Base-by-base conservation (phyloP, 2,888 invertebrate species). In the Caenorhabditis sp. region DNA sequence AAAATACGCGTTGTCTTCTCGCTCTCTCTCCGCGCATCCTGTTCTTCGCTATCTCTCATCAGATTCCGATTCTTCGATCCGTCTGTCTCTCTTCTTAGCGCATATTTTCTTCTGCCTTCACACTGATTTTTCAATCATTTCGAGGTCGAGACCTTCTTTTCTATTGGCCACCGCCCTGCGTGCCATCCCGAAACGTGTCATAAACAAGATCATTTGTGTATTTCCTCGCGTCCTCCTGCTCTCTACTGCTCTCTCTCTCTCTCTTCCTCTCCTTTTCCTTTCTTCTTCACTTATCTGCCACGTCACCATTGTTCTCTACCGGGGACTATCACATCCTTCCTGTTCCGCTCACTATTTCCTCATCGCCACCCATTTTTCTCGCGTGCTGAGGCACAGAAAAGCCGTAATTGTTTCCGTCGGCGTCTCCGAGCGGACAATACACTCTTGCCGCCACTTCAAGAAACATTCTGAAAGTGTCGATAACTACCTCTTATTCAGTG, bases 391-490 rank as follows among this genome's bases (percentile, higher is more conserved):
- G 43, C 9, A 35, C 20, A 6, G 30, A 43, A 24, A 39, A 43
- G 35, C 24, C 53, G 52, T 61, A 70, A 59, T 70, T 59, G 59
- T 70, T 70, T 70, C 59, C 46, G 53, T 45, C 61, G 41, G 63
- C 65, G 65, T 65, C 52, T 59, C 52, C 24, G 30, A 22, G 20
- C 55, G 52, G 17, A 13, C 4, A 9, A 17, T 8, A 11, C 32
- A n/a, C 48, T 39, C 24, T 61, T 4, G 6, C 17, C 22, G 17
- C 32, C 46, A 68, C 58, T 59, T 68, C 26, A 58, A 56, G 48
- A 39, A 30, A 22, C 7, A 24, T 41, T 63, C 53, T 55, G 46
- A 55, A 65, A 55, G 55, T 46, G 65, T 45, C 37, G 46, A 55
- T 63, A 63, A 63, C 52, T 63, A 62, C 62, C 62, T 30, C 26